Conservation (phyloP, 2,797 vertebrate species). For the Leptodactylus fallax region DNA sequence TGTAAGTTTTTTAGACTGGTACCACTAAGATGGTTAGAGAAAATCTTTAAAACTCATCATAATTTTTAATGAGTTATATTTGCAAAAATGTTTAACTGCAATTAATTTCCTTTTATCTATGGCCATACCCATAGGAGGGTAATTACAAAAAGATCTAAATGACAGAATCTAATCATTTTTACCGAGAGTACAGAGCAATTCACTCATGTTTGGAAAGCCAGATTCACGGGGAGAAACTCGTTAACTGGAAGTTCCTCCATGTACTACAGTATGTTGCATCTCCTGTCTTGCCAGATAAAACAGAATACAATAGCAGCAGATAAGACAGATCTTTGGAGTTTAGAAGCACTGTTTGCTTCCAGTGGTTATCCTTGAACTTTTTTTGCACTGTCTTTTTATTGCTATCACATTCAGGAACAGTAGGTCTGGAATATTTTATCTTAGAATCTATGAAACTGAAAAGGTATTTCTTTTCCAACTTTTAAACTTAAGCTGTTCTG, state of each 20-base stretch:
- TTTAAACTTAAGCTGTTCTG: conserved; percentile 27
- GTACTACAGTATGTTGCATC: conserved; percentile 24
- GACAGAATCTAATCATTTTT: conserved; percentile 1
- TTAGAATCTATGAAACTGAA: conserved; percentile 37
- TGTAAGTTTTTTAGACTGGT: no score
- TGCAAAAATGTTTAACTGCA: neutral
- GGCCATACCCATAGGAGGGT: conserved; percentile 4
- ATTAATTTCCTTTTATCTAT: conserved; percentile 21
- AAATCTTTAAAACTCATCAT: no score
- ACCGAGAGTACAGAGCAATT: neutral
- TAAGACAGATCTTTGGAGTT: conserved; percentile 57
- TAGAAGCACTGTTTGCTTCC: conserved; percentile 50
- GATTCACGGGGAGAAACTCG: neutral
- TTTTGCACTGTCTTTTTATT: conserved; percentile 44
- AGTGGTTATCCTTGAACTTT: conserved; percentile 61
- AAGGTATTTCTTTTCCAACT: conserved; percentile 28
- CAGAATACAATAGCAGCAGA: conserved; percentile 48
- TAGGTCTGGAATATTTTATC: conserved; percentile 39
- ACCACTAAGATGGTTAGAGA: no score
- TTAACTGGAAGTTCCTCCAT: conserved; percentile 19
- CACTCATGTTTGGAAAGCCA: neutral
- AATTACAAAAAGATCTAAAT: conserved; percentile 23
- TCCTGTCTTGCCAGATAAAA: conserved; percentile 53
- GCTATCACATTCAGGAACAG: conserved; percentile 42
- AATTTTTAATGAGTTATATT: no score